Evolutionary conservation across 64 coral and sea anemone species (phyloP).

Genomic region (Actinia tenebrosa): DNA sequence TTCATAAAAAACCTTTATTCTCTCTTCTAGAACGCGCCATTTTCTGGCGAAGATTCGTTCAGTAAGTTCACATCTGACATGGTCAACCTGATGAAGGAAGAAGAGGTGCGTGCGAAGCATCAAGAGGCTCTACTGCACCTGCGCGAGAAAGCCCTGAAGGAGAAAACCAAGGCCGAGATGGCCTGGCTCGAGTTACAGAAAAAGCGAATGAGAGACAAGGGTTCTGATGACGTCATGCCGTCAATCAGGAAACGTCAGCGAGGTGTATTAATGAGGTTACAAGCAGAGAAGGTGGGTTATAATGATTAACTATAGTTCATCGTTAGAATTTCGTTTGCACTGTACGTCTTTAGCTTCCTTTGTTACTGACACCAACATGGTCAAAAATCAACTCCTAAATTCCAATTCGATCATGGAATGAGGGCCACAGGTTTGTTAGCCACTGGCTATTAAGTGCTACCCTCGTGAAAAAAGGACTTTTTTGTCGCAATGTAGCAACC

Average conservation of each 20-base stretch:
- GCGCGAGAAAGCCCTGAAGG: slow-evolving; percentile 91
- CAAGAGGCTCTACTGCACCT: slow-evolving; percentile 83
- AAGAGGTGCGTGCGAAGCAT: slow-evolving; percentile 89
- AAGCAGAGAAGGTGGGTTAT: slow-evolving; percentile 73
- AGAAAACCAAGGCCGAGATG: slow-evolving; percentile 97
- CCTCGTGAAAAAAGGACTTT: too few species aligned
- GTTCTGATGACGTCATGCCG: slow-evolving; percentile 94
- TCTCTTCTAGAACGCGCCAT: slow-evolving; percentile 38
- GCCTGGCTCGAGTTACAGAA: slow-evolving; percentile 91
- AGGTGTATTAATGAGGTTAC: slow-evolving; percentile 81
- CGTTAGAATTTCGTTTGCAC: too few species aligned
- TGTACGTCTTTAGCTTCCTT: too few species aligned
- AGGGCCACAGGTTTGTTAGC: too few species aligned
- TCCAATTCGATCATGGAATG: too few species aligned
- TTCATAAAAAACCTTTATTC: neutral
- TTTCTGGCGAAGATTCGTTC: slow-evolving; percentile 95
- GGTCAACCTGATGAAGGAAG: slow-evolving; percentile 91
- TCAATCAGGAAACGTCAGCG: slow-evolving; percentile 86
- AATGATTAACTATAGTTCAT: too few species aligned
- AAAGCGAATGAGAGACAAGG: slow-evolving; percentile 78
- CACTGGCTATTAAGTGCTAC: too few species aligned
- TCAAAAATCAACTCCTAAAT: too few species aligned
- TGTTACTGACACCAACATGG: too few species aligned
- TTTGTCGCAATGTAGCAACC: too few species aligned
- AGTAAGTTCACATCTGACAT: slow-evolving; percentile 94